Percentiles rank a stretch among this genome's conserved stretches.
Evolutionary conservation across 2,888 invertebrate species (phyloP).

Genomic region (Merodon equestris): DNA sequence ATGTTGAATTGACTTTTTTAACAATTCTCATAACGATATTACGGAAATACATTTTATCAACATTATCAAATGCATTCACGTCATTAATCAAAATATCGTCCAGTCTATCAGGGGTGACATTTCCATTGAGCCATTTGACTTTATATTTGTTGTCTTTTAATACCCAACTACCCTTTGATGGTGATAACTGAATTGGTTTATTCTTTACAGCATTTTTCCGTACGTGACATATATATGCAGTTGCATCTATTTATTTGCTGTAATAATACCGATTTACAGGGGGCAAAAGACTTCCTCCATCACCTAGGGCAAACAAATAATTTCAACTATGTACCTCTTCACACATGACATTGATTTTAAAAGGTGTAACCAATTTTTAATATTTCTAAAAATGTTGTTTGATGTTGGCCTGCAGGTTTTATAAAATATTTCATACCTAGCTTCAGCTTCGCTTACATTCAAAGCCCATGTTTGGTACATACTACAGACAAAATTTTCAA

Average conservation of each 20-base stretch:
- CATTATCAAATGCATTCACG: not conserved
- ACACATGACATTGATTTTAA: not conserved
- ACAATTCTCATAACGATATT: slow-evolving; percentile 1
- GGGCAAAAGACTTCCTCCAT: slow-evolving; percentile 8
- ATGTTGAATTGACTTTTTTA: not conserved
- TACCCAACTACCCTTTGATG: not conserved
- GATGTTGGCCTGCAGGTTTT: slow-evolving; percentile 12
- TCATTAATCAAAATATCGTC: slow-evolving; percentile 6
- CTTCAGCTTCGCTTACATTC: slow-evolving; percentile 24
- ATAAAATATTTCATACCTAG: slow-evolving; percentile 14
- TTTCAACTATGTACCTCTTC: not conserved
- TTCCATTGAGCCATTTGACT: slow-evolving; percentile 7
- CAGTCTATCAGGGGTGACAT: slow-evolving; percentile 1
- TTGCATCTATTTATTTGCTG: slow-evolving; percentile 18
- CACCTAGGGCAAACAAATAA: not conserved
- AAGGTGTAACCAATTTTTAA: slow-evolving; percentile 3
- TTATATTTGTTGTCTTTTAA: not conserved
- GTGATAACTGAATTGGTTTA: not conserved
- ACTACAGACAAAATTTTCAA: slow-evolving; percentile 21
- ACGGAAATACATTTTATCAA: too few relatives aligned
- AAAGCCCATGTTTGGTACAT: slow-evolving; percentile 27
- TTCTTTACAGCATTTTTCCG: slow-evolving; percentile 9
- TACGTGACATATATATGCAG: slow-evolving; percentile 14
- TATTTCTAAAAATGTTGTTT: slow-evolving; percentile 1
- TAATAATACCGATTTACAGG: slow-evolving; percentile 5